Conservation (phyloP, 2,113 vertebrate species). For the Pedionomus torquatus region DNA sequence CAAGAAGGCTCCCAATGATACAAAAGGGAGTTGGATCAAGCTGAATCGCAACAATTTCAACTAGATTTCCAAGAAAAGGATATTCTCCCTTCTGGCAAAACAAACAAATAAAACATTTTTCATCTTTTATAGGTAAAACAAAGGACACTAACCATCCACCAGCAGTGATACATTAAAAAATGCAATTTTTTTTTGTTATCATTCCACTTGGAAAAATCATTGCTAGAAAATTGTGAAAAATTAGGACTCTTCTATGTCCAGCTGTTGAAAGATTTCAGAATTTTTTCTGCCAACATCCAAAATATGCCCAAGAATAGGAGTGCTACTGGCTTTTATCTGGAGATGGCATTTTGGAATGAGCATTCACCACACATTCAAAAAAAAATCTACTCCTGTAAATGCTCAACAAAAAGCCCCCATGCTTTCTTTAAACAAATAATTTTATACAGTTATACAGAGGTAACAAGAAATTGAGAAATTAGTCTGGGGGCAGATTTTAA, state of each 20-base stretch:
- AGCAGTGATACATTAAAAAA: not conserved
- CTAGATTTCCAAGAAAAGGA: not conserved
- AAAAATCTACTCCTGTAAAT: not conserved
- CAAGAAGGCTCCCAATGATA: not conserved
- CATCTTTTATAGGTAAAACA: not conserved
- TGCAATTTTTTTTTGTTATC: not conserved
- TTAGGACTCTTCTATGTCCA: not conserved
- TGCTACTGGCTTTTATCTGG: not conserved
- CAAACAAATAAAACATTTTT: not conserved
- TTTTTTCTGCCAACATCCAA: not conserved
- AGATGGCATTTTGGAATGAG: not conserved
- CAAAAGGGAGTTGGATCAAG: not conserved
- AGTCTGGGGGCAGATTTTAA: not conserved
- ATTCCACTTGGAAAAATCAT: not conserved
- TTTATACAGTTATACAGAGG: not conserved
- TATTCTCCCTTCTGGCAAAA: not conserved
- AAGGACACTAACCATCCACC: not conserved
- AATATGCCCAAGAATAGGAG: not conserved
- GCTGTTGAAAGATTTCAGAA: not conserved
- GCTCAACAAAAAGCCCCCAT: not conserved
- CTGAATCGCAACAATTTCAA: not conserved
- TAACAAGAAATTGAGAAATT: slow-evolving; percentile 46
- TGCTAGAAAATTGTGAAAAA: not conserved
- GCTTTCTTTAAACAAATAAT: not conserved
- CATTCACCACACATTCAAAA: not conserved